Evolutionary conservation across 2,888 invertebrate species (phyloP).

Genomic region (Atrina japonica): DNA sequence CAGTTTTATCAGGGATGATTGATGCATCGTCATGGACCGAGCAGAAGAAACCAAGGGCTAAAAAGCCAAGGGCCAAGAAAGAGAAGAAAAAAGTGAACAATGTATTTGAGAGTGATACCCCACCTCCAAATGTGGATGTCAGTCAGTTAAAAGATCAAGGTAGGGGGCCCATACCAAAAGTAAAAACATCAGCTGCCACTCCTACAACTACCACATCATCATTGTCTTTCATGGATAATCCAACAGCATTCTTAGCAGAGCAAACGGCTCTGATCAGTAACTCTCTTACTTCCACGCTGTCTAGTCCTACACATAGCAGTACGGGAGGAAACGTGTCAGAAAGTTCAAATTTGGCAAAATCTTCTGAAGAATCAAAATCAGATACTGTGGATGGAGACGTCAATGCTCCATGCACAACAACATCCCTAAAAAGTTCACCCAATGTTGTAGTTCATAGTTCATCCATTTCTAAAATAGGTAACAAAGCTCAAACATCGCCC

Average conservation of each 20-base stretch:
- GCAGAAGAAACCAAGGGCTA: conserved; percentile 44
- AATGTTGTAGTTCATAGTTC: conserved; percentile 30
- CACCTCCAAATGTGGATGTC: conserved; percentile 85
- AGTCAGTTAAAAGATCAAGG: conserved; percentile 82
- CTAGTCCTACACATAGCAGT: conserved; percentile 45
- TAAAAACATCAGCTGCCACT: conserved; percentile 83
- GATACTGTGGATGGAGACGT: conserved; percentile 5
- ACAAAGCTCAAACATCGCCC: background rate
- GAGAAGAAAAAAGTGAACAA: conserved; percentile 64
- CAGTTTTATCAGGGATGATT: conserved; percentile 28
- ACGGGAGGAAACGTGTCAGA: conserved; percentile 27
- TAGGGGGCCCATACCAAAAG: conserved; percentile 73
- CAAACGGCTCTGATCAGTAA: conserved; percentile 89
- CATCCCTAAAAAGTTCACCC: conserved; percentile 4
- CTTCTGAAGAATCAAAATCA: conserved; percentile 13
- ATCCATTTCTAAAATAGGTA: conserved; percentile 1
- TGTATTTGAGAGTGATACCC: conserved; percentile 73
- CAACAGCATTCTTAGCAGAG: conserved; percentile 93
- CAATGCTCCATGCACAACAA: background rate
- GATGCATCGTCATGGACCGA: conserved; percentile 44
- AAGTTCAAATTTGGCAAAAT: conserved; percentile 38
- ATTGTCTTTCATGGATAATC: conserved; percentile 92
- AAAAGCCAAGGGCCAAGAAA: conserved; percentile 60
- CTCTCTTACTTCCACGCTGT: conserved; percentile 56
- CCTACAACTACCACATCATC: conserved; percentile 35